Evolutionary conservation across 37 sponge, comb jelly and placozoan genomes (phyloP).

Genomic region (Haliclona indistincta): DNA sequence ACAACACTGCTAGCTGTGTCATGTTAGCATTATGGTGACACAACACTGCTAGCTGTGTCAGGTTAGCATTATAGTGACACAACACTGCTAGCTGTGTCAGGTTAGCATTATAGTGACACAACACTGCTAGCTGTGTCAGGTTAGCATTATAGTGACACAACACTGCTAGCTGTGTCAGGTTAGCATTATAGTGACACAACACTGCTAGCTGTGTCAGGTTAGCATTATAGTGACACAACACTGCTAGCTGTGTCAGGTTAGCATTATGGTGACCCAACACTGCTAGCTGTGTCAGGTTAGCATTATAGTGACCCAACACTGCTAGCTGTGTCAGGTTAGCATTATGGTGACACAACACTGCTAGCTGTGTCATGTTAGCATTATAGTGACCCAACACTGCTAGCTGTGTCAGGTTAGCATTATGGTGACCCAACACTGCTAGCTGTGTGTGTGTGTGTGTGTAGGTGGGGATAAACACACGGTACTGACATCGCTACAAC

Average conservation of each 20-base stretch:
- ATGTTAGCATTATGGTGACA: not conserved
- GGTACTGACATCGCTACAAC: not conserved
- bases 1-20: not conserved
- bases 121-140: not conserved
- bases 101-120: not conserved
- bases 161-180: not conserved
- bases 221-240: not conserved
- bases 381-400: not conserved
- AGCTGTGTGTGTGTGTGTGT: conserved; percentile 5
- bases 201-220: not conserved
- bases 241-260: not conserved
- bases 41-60: not conserved
- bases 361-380: no score
- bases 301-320: not conserved
- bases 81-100: not conserved
- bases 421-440: not conserved
- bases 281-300: not conserved
- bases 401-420: not conserved
- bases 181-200: not conserved
- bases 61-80: not conserved
- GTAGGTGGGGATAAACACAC: not conserved
- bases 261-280: not conserved
- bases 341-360: not conserved
- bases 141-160: not conserved
- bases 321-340: no score